These are phyloP conservation scores for Euschistus heros DNA, from an alignment of 1,140 invertebrate species.

Conservation along the genomic window DNA sequence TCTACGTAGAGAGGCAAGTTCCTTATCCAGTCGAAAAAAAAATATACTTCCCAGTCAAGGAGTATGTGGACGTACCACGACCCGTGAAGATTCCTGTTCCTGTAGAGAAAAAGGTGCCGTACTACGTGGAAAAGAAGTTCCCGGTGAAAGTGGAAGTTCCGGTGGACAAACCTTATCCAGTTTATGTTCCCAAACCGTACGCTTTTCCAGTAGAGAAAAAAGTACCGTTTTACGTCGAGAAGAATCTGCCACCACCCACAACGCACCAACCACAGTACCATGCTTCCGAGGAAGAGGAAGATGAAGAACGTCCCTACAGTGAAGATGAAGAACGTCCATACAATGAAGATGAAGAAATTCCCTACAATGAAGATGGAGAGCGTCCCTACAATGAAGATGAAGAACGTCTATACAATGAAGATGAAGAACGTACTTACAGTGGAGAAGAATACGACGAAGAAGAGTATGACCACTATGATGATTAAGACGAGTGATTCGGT, in stretches of 20 bases:
- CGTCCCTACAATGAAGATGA: background rate
- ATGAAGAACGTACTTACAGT: background rate
- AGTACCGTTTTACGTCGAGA: conserved; percentile 13
- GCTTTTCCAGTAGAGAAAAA: conserved; percentile 20
- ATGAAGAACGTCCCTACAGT: background rate
- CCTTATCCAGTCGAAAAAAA: conserved; percentile 15
- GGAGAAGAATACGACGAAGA: background rate
- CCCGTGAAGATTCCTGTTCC: background rate
- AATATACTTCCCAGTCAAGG: conserved; percentile 13
- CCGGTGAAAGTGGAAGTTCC: conserved; percentile 19
- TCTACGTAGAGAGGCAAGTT: conserved; percentile 11
- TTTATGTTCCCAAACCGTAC: conserved; percentile 20
- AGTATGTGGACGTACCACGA: conserved; percentile 15
- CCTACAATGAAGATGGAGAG: background rate
- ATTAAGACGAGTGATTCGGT: too few relatives aligned
- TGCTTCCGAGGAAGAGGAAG: background rate
- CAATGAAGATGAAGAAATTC: background rate
- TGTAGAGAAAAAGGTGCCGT: conserved; percentile 20
- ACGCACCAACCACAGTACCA: background rate
- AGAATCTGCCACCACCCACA: conserved; percentile 1
- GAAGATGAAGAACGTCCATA: background rate
- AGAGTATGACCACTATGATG: background rate
- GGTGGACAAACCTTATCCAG: conserved; percentile 19
- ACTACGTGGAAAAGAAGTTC: conserved; percentile 16
- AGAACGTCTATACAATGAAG: background rate